phyloP scores from a whole-genome alignment of 2,113 vertebrate species.

The Lontra canadensis region DNA sequence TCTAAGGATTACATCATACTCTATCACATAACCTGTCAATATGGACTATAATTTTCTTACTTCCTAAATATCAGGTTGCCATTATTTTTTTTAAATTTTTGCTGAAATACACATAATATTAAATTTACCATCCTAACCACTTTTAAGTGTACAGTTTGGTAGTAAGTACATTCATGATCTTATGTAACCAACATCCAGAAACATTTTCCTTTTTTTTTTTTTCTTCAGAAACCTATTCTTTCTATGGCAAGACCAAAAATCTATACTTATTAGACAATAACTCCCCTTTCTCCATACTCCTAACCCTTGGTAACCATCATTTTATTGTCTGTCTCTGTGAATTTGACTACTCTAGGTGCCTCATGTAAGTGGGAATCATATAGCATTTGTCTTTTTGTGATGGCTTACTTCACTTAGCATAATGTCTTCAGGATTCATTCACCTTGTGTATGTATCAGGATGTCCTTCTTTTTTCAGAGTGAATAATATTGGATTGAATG shows the following conservation, averaged over 20 bases:
- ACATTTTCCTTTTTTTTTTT: background rate
- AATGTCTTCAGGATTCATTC: background rate
- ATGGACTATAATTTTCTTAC: background rate
- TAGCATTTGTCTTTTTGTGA: background rate
- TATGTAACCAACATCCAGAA: background rate
- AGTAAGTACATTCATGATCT: background rate
- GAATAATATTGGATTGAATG: background rate
- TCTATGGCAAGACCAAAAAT: background rate
- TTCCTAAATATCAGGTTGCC: background rate
- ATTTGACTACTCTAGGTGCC: background rate
- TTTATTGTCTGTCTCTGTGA: background rate
- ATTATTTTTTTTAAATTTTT: background rate
- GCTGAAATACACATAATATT: background rate
- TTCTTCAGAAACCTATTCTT: background rate
- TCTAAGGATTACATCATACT: background rate
- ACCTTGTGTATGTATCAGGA: background rate
- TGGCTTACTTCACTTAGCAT: background rate
- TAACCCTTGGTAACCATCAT: background rate
- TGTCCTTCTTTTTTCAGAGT: background rate
- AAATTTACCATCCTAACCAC: background rate
- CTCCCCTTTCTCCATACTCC: background rate
- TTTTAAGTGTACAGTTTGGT: background rate
- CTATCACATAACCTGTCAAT: background rate
- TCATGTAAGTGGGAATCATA: background rate
- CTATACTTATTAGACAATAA: background rate